Evolutionary conservation across 1,140 invertebrate species (phyloP).

Genomic region (Cydia strobilella): DNA sequence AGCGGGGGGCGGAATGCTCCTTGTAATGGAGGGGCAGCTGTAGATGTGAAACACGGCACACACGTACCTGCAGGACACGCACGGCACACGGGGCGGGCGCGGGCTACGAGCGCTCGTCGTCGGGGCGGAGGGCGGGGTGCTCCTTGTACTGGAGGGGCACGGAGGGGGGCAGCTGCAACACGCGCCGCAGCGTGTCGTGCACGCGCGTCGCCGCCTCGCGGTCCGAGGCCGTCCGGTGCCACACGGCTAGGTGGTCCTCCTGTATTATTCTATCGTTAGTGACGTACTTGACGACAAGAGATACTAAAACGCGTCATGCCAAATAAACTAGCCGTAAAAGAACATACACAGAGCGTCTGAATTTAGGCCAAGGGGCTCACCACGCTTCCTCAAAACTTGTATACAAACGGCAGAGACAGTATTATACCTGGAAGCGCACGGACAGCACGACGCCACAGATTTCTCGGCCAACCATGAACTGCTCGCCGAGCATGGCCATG

Average conservation of each 20-base stretch:
- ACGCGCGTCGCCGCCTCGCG: slow-evolving; percentile 92
- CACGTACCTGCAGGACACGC: too few relatives aligned
- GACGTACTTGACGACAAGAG: too few relatives aligned
- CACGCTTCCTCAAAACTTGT: too few relatives aligned
- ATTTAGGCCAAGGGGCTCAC: too few relatives aligned
- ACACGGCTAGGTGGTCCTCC: slow-evolving; percentile 99
- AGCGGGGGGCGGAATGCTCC: too few relatives aligned
- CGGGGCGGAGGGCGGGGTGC: slow-evolving; percentile 89
- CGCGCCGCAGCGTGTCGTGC: slow-evolving; percentile 95
- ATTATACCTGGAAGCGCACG: slow-evolving; percentile 90
- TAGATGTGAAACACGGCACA: too few relatives aligned
- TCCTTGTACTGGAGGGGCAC: slow-evolving; percentile 98
- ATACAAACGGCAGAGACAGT: too few relatives aligned
- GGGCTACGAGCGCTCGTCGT: slow-evolving; percentile 38
- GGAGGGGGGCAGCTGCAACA: slow-evolving; percentile 95
- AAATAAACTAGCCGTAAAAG: too few relatives aligned
- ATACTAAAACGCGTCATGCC: too few relatives aligned
- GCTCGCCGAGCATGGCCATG: slow-evolving; percentile 98
- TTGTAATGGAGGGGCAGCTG: too few relatives aligned
- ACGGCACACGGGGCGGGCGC: not conserved
- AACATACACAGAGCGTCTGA: too few relatives aligned
- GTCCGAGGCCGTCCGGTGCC: slow-evolving; percentile 97
- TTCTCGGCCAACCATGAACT: slow-evolving; percentile 99
- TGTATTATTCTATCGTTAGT: slow-evolving; percentile 63
- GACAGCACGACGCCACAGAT: slow-evolving; percentile 99